Percentiles rank a stretch among this genome's conserved stretches.
Conservation (phyloP, 2,888 invertebrate species). For the Oscheius sp. region DNA sequence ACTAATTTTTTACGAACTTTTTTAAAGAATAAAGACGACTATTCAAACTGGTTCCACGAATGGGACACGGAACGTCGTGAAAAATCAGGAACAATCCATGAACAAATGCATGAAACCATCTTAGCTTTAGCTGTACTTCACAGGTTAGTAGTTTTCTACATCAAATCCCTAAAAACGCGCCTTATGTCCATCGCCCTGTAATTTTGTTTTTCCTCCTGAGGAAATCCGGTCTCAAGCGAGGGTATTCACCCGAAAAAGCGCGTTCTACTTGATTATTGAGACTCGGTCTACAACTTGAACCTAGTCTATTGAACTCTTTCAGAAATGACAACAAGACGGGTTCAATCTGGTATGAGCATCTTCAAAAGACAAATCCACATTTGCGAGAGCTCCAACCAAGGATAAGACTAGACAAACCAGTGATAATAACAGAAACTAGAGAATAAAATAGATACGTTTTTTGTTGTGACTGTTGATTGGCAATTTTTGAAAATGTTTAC, state of each 20-base stretch:
- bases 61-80: constrained; percentile 42
- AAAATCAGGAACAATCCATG: constrained; percentile 51
- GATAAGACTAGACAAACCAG: constrained; percentile 37
- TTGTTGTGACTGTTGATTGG: too few species aligned
- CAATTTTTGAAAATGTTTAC: too few species aligned
- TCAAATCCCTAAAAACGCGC: not conserved
- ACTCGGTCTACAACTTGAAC: too few species aligned
- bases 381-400: constrained; percentile 36
- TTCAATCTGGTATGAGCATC: constrained; percentile 42
- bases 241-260: not conserved
- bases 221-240: not conserved
- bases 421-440: too few species aligned
- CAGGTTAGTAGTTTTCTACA: constrained; percentile 16
- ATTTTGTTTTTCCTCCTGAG: not conserved
- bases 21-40: constrained; percentile 20
- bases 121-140: constrained; percentile 49
- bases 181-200: not conserved
- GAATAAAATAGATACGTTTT: too few species aligned
- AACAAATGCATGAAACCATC: constrained; percentile 63
- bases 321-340: constrained; percentile 44
- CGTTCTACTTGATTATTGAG: too few species aligned
- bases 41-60: constrained; percentile 45
- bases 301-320: constrained; percentile 9
- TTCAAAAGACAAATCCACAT: constrained; percentile 39
- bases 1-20: constrained; percentile 5